Conservation (phyloP, 2,888 invertebrate species). For the Venustoraphidia nigricollis region DNA sequence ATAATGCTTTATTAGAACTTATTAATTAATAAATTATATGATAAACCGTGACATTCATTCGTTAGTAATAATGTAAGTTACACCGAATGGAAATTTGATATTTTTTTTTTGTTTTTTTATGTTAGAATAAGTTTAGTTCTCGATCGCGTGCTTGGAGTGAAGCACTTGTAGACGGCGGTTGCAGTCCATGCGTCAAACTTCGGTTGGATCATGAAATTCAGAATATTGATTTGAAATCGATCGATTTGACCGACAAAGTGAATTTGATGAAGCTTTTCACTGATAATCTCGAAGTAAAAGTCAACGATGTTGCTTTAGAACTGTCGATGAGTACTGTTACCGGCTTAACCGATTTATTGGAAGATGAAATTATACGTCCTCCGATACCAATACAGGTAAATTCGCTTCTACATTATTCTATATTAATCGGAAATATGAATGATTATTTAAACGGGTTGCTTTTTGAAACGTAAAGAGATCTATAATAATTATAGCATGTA, state of each 20-base stretch:
- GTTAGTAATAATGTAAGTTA: background rate
- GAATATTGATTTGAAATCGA: conserved; percentile 17
- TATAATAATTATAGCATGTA: too few species aligned
- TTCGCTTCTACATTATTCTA: background rate
- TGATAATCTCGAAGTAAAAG: conserved; percentile 43
- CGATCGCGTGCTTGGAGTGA: conserved; percentile 70
- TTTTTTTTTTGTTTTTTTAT: conserved; percentile 13
- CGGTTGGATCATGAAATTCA: conserved; percentile 43
- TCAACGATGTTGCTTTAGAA: conserved; percentile 47
- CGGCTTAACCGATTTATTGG: conserved; percentile 67
- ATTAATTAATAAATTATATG: too few species aligned
- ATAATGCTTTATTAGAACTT: too few species aligned
- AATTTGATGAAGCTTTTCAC: conserved; percentile 29
- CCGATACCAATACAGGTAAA: conserved; percentile 69
- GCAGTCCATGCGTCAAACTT: conserved; percentile 38
- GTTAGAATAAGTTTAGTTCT: conserved; percentile 66
- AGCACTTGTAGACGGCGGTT: conserved; percentile 33
- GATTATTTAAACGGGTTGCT: too few species aligned
- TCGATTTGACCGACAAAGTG: conserved; percentile 29
- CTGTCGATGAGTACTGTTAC: conserved; percentile 70
- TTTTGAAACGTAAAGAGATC: too few species aligned
- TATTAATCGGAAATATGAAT: too few species aligned
- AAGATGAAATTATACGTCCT: conserved; percentile 70
- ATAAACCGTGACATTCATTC: too few species aligned
- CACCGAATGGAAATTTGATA: conserved; percentile 4